Conservation (phyloP, 2,113 vertebrate genomes). For the Aptenodytes forsteri region DNA sequence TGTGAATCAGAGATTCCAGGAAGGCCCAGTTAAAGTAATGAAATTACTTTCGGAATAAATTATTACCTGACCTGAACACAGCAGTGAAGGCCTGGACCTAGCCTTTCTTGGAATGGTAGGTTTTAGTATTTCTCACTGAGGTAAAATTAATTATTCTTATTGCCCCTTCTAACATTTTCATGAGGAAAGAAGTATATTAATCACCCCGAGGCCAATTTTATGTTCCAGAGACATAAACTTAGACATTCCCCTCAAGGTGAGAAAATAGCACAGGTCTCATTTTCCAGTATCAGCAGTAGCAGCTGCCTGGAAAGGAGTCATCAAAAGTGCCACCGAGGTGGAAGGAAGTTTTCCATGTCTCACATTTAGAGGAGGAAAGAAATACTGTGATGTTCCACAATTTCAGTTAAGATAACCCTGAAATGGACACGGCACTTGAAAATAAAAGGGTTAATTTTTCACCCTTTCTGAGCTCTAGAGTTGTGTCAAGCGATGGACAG, state of each 20-base stretch:
- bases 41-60: neutral
- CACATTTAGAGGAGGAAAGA: neutral
- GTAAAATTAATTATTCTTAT: neutral
- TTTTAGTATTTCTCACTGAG: neutral
- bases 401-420: neutral
- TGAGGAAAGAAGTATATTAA: neutral
- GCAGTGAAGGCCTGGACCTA: neutral
- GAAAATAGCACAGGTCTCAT: neutral
- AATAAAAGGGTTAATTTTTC: neutral
- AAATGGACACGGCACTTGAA: neutral
- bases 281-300: neutral
- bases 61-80: neutral
- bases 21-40: neutral
- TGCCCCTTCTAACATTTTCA: neutral
- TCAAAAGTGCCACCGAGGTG: neutral
- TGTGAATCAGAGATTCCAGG: neutral
- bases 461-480: neutral
- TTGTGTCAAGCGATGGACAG: neutral
- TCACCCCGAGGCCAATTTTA: neutral
- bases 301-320: neutral
- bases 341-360: neutral
- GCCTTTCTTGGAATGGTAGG: neutral
- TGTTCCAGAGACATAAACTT: neutral
- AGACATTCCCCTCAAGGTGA: neutral
- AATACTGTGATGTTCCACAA: neutral